These are phyloP conservation scores for Typhlichthys subterraneus DNA, from an alignment of 2,797 vertebrate genomes.

Conservation along the genomic window DNA sequence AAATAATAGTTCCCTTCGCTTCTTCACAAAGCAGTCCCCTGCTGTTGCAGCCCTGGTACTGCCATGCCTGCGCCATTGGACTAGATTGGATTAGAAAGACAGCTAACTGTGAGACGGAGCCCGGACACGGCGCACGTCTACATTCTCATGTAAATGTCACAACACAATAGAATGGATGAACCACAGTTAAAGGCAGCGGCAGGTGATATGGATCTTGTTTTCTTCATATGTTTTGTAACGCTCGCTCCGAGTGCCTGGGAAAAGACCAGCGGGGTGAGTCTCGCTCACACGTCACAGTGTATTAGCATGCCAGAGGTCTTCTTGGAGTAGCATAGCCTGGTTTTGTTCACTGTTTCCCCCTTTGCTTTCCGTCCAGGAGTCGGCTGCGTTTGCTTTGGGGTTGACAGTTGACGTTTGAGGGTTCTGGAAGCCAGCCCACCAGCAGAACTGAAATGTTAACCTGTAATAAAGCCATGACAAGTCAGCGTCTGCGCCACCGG, in stretches of 20 bases:
- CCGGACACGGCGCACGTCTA: slow-evolving; percentile 77
- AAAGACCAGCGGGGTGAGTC: slow-evolving; percentile 65
- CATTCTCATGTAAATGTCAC: slow-evolving; percentile 93
- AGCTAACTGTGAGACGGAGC: slow-evolving; percentile 82
- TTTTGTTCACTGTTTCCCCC: slow-evolving; percentile 59
- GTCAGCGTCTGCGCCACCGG: slow-evolving; percentile 37
- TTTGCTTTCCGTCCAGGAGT: slow-evolving; percentile 51
- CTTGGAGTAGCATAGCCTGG: slow-evolving; percentile 64
- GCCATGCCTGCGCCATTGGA: slow-evolving; percentile 77
- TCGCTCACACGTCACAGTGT: slow-evolving; percentile 57
- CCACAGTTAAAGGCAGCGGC: slow-evolving; percentile 77
- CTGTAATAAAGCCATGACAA: slow-evolving; percentile 61
- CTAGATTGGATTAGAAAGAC: slow-evolving; percentile 91
- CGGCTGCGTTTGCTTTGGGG: slow-evolving; percentile 73
- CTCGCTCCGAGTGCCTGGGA: slow-evolving; percentile 65
- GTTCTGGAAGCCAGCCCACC: slow-evolving; percentile 67
- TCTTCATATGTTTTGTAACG: slow-evolving; percentile 52
- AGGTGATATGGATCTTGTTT: slow-evolving; percentile 46
- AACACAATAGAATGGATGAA: slow-evolving; percentile 85
- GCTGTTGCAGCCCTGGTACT: slow-evolving; percentile 85
- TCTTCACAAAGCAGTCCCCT: slow-evolving; percentile 85
- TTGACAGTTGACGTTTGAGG: slow-evolving; percentile 64
- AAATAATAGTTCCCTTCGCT: slow-evolving; percentile 84
- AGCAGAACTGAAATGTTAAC: slow-evolving; percentile 71
- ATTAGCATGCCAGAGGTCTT: slow-evolving; percentile 55